Evolutionary conservation across 2,797 vertebrate genomes (phyloP).

Genomic region (Avahi laniger): DNA sequence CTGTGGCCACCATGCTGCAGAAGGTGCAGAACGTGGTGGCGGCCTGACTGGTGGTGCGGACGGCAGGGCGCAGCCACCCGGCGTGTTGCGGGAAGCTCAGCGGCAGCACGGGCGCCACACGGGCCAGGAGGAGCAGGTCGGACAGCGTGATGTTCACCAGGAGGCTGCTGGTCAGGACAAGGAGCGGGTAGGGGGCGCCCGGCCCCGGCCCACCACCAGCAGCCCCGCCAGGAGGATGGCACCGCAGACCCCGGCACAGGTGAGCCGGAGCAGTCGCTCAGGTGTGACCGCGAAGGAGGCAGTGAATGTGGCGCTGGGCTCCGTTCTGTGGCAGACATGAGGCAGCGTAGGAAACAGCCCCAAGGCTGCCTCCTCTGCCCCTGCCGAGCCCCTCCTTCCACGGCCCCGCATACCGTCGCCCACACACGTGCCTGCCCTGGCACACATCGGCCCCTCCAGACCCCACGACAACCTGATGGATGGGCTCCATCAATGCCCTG

Average conservation of each 20-base stretch:
- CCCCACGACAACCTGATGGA: background rate
- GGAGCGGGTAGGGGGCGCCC: rapidly evolving
- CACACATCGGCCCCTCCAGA: background rate
- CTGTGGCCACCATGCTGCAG: slow-evolving; percentile 56
- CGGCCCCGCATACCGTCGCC: background rate
- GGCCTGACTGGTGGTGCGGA: slow-evolving; percentile 50
- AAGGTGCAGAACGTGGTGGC: slow-evolving; percentile 63
- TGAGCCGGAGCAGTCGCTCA: rapidly evolving
- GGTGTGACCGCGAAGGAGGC: rapidly evolving
- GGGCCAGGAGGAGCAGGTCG: slow-evolving; percentile 32
- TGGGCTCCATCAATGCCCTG: rapidly evolving
- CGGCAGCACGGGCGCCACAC: background rate
- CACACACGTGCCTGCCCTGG: background rate
- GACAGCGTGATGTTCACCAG: slow-evolving; percentile 37
- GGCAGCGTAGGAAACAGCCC: background rate
- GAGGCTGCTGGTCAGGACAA: slow-evolving; percentile 34
- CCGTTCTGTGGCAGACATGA: background rate
- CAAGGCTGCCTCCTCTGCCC: background rate
- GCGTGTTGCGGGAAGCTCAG: background rate
- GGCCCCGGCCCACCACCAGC: background rate
- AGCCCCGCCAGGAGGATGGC: slow-evolving; percentile 53
- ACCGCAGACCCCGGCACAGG: background rate
- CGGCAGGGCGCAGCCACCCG: slow-evolving; percentile 11
- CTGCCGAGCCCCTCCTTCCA: background rate
- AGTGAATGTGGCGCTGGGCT: rapidly evolving